Percentiles rank a stretch among this genome's conserved stretches.
These are phyloP conservation scores for Thinocorus orbignyianus DNA, from an alignment of 2,113 vertebrate species.

Conservation along the genomic window DNA sequence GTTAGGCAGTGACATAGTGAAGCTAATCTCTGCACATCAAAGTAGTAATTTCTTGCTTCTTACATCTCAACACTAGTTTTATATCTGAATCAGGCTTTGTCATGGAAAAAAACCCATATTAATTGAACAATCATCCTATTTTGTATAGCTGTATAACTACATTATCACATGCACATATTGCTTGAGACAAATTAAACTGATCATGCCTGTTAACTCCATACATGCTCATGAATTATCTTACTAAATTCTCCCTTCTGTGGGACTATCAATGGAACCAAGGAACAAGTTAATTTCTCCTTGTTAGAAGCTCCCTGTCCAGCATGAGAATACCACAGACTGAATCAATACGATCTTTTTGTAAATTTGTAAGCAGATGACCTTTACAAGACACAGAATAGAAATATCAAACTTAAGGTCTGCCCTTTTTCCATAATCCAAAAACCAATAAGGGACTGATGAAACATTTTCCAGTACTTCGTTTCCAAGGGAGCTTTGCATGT, in stretches of 20 bases:
- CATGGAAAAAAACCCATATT: neutral
- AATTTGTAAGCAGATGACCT: neutral
- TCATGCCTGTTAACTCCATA: neutral
- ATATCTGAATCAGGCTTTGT: neutral
- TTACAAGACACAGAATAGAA: neutral
- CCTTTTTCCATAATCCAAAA: constrained; percentile 11
- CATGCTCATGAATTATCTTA: neutral
- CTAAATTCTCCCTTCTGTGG: neutral
- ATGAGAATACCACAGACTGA: neutral
- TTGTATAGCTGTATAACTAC: neutral
- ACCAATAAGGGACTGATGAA: neutral
- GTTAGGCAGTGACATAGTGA: fast-evolving
- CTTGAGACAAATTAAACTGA: neutral
- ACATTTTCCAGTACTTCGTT: neutral
- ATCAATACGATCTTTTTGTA: neutral
- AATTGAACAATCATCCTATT: neutral
- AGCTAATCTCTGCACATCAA: neutral
- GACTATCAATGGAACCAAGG: neutral
- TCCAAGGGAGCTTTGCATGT: neutral
- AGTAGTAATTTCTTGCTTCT: neutral
- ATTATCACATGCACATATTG: neutral
- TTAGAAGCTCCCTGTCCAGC: neutral
- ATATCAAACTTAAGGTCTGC: neutral
- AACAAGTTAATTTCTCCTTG: neutral
- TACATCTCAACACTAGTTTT: neutral